Conservation (phyloP, 2,113 vertebrate genomes). For the Pao palembangensis region DNA sequence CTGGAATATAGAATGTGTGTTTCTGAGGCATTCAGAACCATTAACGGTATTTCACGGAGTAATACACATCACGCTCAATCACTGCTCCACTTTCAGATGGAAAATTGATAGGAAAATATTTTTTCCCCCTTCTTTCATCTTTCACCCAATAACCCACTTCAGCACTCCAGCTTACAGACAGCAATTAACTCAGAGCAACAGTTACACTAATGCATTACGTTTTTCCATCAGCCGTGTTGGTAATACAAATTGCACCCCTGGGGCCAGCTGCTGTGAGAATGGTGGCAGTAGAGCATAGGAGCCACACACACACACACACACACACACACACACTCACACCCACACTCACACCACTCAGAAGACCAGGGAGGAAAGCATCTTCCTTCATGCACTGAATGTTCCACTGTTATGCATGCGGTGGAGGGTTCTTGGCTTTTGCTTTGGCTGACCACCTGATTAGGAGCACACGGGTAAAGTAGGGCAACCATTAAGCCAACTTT, state of each 20-base stretch:
- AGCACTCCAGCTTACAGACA: conserved; percentile 23
- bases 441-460: no score
- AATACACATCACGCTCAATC: conserved; percentile 26
- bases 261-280: conserved; percentile 51
- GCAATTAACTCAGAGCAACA: conserved; percentile 60
- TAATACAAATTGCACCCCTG: conserved; percentile 59
- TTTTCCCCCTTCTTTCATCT: conserved; percentile 24
- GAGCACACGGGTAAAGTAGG: conserved; percentile 22
- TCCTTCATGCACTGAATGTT: conserved; percentile 18
- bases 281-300: conserved; percentile 38
- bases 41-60: neutral
- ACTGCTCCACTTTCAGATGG: conserved; percentile 19
- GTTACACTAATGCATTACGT: conserved; percentile 59
- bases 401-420: conserved; percentile 8
- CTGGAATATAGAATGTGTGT: conserved; percentile 1
- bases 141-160: conserved; percentile 51
- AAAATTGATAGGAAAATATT: conserved; percentile 18
- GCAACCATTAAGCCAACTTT: conserved; percentile 54
- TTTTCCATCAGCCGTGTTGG: conserved; percentile 55
- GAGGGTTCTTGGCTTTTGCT: no score
- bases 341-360: neutral
- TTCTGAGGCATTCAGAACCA: conserved; percentile 1
- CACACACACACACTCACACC: neutral
- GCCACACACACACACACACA: conserved; percentile 23
- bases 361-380: conserved; percentile 17